A percentile compares a stretch with the other conserved stretches of the same genome.
phyloP scores from a whole-genome alignment of 2,888 invertebrate genomes.

The Sepioteuthis lessoniana region DNA sequence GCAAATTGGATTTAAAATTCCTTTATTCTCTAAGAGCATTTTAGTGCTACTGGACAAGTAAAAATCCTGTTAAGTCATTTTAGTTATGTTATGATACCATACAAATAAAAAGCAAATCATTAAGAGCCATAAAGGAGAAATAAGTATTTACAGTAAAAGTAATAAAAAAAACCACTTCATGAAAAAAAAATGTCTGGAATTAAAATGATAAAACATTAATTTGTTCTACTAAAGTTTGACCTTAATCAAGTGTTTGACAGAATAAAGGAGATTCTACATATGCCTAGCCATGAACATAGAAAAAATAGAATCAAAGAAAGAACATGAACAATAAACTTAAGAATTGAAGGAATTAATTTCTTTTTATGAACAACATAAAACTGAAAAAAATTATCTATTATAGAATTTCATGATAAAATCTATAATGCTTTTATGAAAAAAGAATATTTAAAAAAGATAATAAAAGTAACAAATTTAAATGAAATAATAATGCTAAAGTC shows the following conservation, averaged over 20 bases:
- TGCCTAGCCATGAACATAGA: background rate
- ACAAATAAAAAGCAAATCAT: no score
- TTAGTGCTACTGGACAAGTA: no score
- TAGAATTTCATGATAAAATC: background rate
- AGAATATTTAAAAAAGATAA: background rate
- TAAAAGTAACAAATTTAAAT: background rate
- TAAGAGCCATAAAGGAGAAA: background rate
- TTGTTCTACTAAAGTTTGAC: background rate
- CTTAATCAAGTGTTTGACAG: background rate
- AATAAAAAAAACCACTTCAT: background rate
- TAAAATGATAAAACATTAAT: no score
- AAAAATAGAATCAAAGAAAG: background rate
- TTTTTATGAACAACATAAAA: no score
- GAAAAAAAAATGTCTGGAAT: background rate
- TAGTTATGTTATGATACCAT: no score
- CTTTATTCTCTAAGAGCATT: no score
- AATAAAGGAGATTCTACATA: background rate
- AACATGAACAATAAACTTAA: background rate
- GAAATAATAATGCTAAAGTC: background rate
- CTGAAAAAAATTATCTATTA: no score
- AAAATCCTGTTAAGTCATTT: no score
- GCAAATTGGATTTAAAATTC: no score
- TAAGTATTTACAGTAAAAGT: background rate
- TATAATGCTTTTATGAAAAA: background rate
- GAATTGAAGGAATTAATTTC: background rate